These are phyloP conservation scores for Cataglyphis altisquamis DNA, from an alignment of 2,888 invertebrate genomes.

Conservation along the genomic window DNA sequence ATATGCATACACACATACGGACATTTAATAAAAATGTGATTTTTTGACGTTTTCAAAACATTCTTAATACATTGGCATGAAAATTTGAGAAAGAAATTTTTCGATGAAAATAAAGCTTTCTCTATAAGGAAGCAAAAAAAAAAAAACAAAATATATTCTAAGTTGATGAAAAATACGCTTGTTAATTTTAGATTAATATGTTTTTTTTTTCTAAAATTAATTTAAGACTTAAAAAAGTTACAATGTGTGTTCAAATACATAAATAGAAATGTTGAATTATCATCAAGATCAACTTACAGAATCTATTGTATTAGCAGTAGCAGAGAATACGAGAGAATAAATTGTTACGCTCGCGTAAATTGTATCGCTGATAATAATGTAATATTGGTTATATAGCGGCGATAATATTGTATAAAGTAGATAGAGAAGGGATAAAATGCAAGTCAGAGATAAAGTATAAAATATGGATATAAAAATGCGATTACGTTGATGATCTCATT, in stretches of 20 bases:
- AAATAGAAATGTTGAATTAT: not conserved
- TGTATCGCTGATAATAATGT: not conserved
- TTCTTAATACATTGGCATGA: too few relatives aligned
- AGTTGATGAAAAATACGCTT: not conserved
- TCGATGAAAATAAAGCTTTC: too few relatives aligned
- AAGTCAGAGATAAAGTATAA: conserved; percentile 42
- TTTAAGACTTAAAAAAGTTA: not conserved
- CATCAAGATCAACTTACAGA: conserved; percentile 1
- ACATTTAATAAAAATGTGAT: too few relatives aligned
- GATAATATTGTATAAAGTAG: not conserved
- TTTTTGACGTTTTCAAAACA: too few relatives aligned
- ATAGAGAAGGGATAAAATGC: conserved; percentile 17
- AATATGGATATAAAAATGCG: conserved; percentile 47
- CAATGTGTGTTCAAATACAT: not conserved
- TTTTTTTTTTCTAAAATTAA: not conserved
- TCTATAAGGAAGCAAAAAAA: too few relatives aligned
- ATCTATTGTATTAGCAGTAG: not conserved
- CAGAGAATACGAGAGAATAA: not conserved
- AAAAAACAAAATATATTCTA: not conserved
- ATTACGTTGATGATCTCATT: conserved; percentile 47
- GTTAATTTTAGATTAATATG: not conserved
- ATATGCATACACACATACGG: too few relatives aligned
- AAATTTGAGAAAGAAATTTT: too few relatives aligned
- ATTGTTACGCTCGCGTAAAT: not conserved
- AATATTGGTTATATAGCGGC: not conserved